phyloP scores from a whole-genome alignment of 1,140 invertebrate species.

The Drosophila carrolli region DNA sequence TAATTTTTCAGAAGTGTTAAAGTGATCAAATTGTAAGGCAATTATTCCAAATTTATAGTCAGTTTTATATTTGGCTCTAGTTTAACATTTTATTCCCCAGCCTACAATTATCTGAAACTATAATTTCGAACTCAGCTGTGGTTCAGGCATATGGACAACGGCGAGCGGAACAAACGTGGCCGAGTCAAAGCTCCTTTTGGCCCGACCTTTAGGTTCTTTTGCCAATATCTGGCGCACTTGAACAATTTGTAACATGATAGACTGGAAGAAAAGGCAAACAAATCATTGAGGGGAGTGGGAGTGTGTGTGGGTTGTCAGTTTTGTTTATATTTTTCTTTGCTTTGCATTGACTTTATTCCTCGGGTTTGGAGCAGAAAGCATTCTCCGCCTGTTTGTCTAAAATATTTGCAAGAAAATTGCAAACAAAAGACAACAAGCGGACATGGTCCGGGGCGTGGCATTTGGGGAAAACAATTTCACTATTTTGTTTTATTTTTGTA shows the following conservation, averaged over 20 bases:
- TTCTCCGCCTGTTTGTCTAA: constrained; percentile 61
- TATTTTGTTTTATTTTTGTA: constrained; percentile 14
- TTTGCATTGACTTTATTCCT: constrained; percentile 74
- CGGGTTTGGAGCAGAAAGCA: constrained; percentile 30
- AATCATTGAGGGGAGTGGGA: constrained; percentile 36
- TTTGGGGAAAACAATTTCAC: constrained; percentile 31
- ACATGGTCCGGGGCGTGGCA: constrained; percentile 10
- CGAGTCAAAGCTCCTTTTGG: constrained; percentile 57
- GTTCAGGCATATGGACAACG: constrained; percentile 66
- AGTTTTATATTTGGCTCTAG: too few species aligned
- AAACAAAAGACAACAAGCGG: constrained; percentile 61
- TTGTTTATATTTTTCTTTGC: constrained; percentile 79
- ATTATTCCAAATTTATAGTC: too few species aligned
- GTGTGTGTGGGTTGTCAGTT: constrained; percentile 38
- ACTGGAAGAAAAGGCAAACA: constrained; percentile 62
- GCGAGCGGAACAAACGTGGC: constrained; percentile 56
- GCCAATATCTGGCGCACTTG: constrained; percentile 76
- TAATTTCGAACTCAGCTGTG: background rate
- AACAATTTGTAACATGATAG: constrained; percentile 80
- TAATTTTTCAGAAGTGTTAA: too few species aligned
- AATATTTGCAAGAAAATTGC: constrained; percentile 78
- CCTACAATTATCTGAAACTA: background rate
- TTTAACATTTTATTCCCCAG: too few species aligned
- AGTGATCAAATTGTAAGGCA: too few species aligned
- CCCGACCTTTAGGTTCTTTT: constrained; percentile 4